Conservation (phyloP, 2,888 invertebrate genomes). For the Platynereis dumerilii region DNA sequence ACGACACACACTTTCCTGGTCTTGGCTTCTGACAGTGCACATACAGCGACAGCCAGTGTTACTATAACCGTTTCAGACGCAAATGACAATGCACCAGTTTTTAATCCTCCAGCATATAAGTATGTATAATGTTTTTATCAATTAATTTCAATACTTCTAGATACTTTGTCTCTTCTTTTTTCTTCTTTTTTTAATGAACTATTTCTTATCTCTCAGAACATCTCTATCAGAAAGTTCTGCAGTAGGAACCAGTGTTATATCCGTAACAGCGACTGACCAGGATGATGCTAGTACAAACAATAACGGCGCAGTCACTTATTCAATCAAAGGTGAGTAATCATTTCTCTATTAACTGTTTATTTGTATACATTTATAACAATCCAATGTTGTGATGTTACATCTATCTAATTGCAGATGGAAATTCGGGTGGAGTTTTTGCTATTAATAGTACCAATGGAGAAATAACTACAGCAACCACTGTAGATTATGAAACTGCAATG, state of each 20-base stretch:
- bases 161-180: too few relatives aligned
- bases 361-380: too few relatives aligned
- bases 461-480: constrained; percentile 30
- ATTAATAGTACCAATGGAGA: constrained; percentile 25
- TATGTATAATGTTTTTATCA: neutral
- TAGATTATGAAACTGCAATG: constrained; percentile 37
- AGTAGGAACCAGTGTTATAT: constrained; percentile 21
- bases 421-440: constrained; percentile 19
- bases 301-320: constrained; percentile 25
- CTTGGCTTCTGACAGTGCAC: neutral
- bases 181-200: neutral
- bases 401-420: neutral
- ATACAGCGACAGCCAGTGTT: neutral
- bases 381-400: too few relatives aligned
- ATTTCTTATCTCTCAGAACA: neutral
- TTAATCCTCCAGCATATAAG: constrained; percentile 1
- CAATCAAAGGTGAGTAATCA: constrained; percentile 7
- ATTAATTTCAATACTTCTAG: neutral
- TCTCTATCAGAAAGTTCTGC: neutral
- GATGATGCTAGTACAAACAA: constrained; percentile 21
- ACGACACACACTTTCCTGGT: neutral
- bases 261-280: constrained; percentile 32
- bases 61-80: neutral
- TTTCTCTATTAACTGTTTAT: too few relatives aligned
- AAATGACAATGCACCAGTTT: neutral